phyloP scores from a whole-genome alignment of 2,888 invertebrate genomes.

The Autographa pulchrina region DNA sequence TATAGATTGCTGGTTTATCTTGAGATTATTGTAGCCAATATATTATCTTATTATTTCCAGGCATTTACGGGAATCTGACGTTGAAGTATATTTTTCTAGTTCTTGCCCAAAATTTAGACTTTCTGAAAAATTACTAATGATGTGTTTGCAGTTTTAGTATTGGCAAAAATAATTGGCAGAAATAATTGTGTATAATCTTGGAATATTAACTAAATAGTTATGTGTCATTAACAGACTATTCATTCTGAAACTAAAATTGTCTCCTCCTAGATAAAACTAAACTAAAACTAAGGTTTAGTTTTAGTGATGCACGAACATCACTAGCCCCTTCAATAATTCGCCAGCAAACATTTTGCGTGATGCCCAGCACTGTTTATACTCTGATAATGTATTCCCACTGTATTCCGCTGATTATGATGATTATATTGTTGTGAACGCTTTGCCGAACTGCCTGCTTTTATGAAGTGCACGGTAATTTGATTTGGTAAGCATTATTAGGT shows the following conservation, averaged over 20 bases:
- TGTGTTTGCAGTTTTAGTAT: not conserved
- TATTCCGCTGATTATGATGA: conserved; percentile 43
- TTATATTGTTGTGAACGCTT: conserved; percentile 49
- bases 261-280: not conserved
- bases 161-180: no score
- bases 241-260: no score
- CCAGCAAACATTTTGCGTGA: conserved; percentile 66
- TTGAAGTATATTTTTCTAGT: no score
- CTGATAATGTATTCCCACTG: conserved; percentile 61
- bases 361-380: conserved; percentile 49
- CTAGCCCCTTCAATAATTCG: conserved; percentile 71
- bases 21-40: not conserved
- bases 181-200: no score
- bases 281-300: not conserved
- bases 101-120: no score
- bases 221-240: no score
- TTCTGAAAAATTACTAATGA: no score
- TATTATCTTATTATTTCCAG: no score
- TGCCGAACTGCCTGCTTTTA: conserved; percentile 14
- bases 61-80: no score
- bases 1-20: not conserved
- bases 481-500: conserved; percentile 13
- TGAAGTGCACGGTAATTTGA: conserved; percentile 27
- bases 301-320: conserved; percentile 43
- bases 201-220: no score